Percentiles rank a stretch among this genome's conserved stretches.
These are phyloP conservation scores for Galbula dea DNA, from an alignment of 2,113 vertebrate species.

Conservation along the genomic window DNA sequence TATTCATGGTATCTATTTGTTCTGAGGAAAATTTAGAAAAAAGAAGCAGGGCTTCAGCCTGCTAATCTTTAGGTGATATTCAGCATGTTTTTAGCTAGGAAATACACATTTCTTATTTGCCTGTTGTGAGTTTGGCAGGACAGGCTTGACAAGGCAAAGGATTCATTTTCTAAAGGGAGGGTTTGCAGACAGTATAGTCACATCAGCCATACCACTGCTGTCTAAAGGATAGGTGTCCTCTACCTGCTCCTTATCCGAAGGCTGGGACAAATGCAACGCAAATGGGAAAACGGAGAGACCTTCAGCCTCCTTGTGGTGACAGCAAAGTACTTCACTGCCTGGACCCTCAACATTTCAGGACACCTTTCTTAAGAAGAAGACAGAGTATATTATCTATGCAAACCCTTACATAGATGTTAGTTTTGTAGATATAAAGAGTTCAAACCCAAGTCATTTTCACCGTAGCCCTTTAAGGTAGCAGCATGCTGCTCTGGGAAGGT, in stretches of 20 bases:
- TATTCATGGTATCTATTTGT: not conserved
- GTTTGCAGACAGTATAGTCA: not conserved
- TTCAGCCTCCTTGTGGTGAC: slow-evolving; percentile 8
- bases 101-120: not conserved
- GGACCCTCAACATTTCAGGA: not conserved
- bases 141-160: not conserved
- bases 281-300: not conserved
- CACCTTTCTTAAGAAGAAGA: not conserved
- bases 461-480: not conserved
- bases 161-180: not conserved
- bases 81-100: not conserved
- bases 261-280: not conserved
- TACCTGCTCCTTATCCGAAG: not conserved
- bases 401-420: not conserved
- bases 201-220: not conserved
- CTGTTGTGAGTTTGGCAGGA: not conserved
- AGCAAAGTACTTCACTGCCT: not conserved
- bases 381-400: not conserved
- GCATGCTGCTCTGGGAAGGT: not conserved
- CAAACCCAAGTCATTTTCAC: not conserved
- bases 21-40: not conserved
- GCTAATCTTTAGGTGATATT: not conserved
- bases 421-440: not conserved
- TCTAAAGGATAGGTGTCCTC: no score
- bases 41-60: not conserved